Evolutionary conservation across 1,140 invertebrate species (phyloP).

Genomic region (Chlorops oryzae): DNA sequence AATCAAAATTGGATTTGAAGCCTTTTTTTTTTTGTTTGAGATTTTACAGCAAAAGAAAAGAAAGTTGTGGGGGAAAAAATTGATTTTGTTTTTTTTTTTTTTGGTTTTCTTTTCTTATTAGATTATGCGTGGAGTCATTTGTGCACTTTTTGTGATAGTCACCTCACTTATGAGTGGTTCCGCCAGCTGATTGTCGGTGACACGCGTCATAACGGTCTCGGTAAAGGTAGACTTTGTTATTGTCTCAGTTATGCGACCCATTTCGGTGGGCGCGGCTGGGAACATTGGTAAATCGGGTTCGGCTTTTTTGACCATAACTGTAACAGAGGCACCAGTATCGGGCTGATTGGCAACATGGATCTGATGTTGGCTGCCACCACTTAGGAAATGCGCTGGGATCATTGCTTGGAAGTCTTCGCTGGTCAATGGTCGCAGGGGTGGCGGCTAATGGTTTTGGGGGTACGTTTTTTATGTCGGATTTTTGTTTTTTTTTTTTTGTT

Average conservation of each 20-base stretch:
- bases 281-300: slow-evolving; percentile 62
- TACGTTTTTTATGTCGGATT: slow-evolving; percentile 3
- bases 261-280: slow-evolving; percentile 72
- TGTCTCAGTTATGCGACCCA: slow-evolving; percentile 83
- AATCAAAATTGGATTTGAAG: no score
- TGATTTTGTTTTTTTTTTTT: slow-evolving; percentile 5
- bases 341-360: slow-evolving; percentile 45
- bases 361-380: slow-evolving; percentile 49
- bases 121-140: slow-evolving; percentile 15
- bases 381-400: slow-evolving; percentile 83
- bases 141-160: slow-evolving; percentile 44
- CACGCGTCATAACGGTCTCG: slow-evolving; percentile 85
- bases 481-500: background rate
- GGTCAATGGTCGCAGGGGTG: slow-evolving; percentile 73
- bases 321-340: slow-evolving; percentile 53
- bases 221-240: slow-evolving; percentile 91
- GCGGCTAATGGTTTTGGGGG: slow-evolving; percentile 1
- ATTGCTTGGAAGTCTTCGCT: slow-evolving; percentile 90
- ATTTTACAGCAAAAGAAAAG: no score
- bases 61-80: no score
- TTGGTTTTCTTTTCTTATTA: slow-evolving; percentile 6
- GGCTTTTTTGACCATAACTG: slow-evolving; percentile 65
- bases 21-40: no score
- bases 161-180: slow-evolving; percentile 83
- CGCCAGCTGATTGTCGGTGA: slow-evolving; percentile 83